Base-by-base conservation (phyloP, 2,888 invertebrate species). In the Scaptodrosophila latifasciaeformis region DNA sequence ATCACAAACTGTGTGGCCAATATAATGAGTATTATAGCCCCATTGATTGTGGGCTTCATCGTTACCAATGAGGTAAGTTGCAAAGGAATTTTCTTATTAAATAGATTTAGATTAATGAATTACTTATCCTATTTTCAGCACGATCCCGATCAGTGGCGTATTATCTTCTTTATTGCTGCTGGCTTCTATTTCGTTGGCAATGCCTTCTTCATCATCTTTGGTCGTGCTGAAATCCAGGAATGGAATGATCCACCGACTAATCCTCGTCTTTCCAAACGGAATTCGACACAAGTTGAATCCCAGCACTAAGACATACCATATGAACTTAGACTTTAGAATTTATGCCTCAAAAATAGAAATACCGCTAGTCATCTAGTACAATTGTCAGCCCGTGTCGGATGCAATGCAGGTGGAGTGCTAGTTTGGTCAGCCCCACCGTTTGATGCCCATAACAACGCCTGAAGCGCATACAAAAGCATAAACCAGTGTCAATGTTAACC, bases 1-100 rank as follows among this genome's bases (percentile, higher is more conserved):
- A 91, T 95, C 68, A 94, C 94, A 1, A 95, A 95, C 82, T 92
- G 92, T 7, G 87, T 90, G n/a, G 92, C 93, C 0, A 94, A 93
- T 72, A 87, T 94, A 9, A 92, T 93, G 85, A 93, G 94, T 48
- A 91, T 95, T 59, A 87, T 94, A 66, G 94, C 94, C 0, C 95
- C 95, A 0, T 86, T 93, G 1, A 88, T 91, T 18, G 93, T 93
- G 0, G 91, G 92, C 5, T 84, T 90, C 10, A 89, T 95, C 18
- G 90, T 94, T 1, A 87, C 87, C 4, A 90, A 93, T 81, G 89
- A 91, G 87, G 94, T 93, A 84, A 12, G 54, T 42, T 21, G 2
- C 12, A n/a, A n/a, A n/a, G n/a, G n/a, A n/a, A n/a, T n/a, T n/a
- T n/a, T n/a, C n/a, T n/a, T n/a, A n/a, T n/a, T n/a, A n/a, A n/a